Percentiles rank a stretch among this genome's conserved stretches.
Evolutionary conservation across 2,888 invertebrate genomes (phyloP).

Genomic region (Drosophila limbata): DNA sequence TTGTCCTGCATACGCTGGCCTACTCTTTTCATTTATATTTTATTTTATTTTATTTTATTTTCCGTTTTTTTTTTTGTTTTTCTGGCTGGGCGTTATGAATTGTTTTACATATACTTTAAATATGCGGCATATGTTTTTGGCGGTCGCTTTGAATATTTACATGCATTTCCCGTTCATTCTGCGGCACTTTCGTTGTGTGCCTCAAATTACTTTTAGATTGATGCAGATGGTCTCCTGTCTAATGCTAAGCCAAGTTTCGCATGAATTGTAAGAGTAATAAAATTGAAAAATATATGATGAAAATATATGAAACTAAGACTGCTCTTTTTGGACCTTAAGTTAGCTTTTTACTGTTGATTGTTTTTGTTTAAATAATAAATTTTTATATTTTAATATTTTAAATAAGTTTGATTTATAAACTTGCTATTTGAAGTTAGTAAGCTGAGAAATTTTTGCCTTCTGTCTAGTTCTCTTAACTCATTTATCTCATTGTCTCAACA

Average conservation of each 20-base stretch:
- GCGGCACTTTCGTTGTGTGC: constrained; percentile 47
- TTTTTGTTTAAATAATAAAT: no score
- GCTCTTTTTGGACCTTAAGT: no score
- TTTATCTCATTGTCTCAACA: no score
- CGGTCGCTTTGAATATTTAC: constrained; percentile 62
- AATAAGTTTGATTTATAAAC: no score
- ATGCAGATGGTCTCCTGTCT: constrained; percentile 45
- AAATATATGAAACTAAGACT: not conserved
- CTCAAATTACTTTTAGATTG: constrained; percentile 58
- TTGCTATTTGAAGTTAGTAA: no score
- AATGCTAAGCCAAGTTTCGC: constrained; percentile 16
- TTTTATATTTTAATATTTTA: no score
- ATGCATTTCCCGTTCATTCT: constrained; percentile 39
- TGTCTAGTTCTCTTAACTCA: not conserved
- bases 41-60: constrained; percentile 30
- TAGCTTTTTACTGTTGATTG: no score
- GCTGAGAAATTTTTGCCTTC: not conserved
- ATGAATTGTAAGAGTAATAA: no score
- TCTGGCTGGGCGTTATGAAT: constrained; percentile 57
- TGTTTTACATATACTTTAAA: constrained; percentile 65
- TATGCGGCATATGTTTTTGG: constrained; percentile 63
- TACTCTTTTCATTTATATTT: constrained; percentile 42
- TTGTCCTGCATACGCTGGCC: constrained; percentile 66
- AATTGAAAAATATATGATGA: no score
- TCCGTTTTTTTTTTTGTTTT: constrained; percentile 2